phyloP scores from a whole-genome alignment of 1,140 invertebrate species.

The Venustaconcha ellipsiformis region DNA sequence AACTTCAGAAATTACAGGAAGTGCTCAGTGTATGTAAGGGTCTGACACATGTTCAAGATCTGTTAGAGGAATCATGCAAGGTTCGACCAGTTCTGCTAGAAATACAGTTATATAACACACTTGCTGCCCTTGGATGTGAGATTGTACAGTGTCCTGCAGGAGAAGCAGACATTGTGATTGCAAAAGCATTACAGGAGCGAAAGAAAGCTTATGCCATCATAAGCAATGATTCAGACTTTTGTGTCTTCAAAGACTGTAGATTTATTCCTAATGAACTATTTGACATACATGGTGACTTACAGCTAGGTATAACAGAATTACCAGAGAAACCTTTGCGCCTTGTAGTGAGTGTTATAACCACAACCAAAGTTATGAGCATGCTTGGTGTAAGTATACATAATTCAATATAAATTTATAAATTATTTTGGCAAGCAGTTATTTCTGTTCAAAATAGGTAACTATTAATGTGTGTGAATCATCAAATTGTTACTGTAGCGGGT shows the following conservation, averaged over 20 bases:
- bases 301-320: conserved; percentile 39
- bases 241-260: conserved; percentile 54
- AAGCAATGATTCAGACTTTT: conserved; percentile 66
- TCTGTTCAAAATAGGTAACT: no score
- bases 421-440: no score
- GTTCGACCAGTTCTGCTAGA: conserved; percentile 54
- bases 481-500: no score
- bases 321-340: conserved; percentile 51
- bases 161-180: conserved; percentile 60
- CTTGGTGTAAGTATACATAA: conserved; percentile 48
- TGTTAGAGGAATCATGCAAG: conserved; percentile 32
- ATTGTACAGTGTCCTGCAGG: conserved; percentile 47
- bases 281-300: conserved; percentile 58
- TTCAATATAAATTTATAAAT: no score
- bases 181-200: conserved; percentile 48
- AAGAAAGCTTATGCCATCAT: conserved; percentile 58
- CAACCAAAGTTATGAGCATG: conserved; percentile 44
- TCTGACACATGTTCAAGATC: conserved; percentile 29
- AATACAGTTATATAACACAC: conserved; percentile 47
- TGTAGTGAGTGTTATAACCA: conserved; percentile 49
- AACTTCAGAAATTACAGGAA: conserved; percentile 45
- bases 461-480: no score
- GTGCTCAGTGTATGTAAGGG: conserved; percentile 52
- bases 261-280: conserved; percentile 58
- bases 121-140: conserved; percentile 56